Evolutionary conservation across 1,140 invertebrate genomes (phyloP).

Genomic region (Brachionus paranguensis): DNA sequence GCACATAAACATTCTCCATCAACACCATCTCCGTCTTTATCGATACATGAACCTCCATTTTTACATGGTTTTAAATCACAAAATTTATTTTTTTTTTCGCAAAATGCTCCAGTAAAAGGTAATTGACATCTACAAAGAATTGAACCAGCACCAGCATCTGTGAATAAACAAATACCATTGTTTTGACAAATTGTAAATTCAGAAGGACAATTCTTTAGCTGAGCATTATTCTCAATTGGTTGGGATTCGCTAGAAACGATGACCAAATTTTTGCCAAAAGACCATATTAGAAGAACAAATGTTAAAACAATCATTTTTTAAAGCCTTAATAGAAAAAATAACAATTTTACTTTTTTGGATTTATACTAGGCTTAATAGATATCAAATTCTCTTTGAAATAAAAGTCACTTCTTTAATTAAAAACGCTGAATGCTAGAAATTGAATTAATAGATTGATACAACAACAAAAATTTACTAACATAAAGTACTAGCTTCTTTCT

Average conservation of each 20-base stretch:
- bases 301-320: background rate
- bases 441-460: too few relatives aligned
- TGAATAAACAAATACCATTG: background rate
- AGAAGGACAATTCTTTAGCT: background rate
- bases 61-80: background rate
- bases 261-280: background rate
- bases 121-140: background rate
- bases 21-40: background rate
- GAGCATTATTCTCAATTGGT: too few relatives aligned
- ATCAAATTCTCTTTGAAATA: background rate
- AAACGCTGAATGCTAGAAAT: too few relatives aligned
- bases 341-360: background rate
- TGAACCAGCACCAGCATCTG: background rate
- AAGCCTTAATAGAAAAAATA: background rate
- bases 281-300: background rate
- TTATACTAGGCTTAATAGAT: background rate
- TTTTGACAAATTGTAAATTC: background rate
- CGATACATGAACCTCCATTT: background rate
- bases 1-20: background rate
- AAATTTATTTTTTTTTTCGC: background rate
- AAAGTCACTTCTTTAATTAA: background rate
- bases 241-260: background rate
- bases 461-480: too few relatives aligned
- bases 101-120: background rate
- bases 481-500: too few relatives aligned